Base-by-base conservation (phyloP, 2,888 invertebrate genomes). In the Rhodophaea formosa region DNA sequence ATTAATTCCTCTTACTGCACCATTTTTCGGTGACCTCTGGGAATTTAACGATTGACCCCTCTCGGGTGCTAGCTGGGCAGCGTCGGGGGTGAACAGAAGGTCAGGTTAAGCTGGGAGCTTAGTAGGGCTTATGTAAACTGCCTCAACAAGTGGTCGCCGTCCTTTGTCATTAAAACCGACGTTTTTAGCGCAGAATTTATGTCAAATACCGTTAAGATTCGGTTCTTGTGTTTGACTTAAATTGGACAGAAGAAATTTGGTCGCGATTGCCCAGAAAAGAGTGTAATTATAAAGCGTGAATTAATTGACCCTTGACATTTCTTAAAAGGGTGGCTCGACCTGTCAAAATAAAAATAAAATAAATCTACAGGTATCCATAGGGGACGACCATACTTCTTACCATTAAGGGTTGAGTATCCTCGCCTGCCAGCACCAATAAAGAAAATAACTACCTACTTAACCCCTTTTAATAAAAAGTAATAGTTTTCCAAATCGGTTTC, bases 71-170 rank as follows among this genome's bases (percentile, higher is more conserved):
- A 45, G 35, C 1, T 42, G 17, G 15, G 17, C 8, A 23, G 47
- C 16, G 23, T 35, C 14, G 10, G 14, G 39, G 56, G 56, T 8
- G 1, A 8, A 7, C 12, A 14, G 47, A 14, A 12, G 47, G 23
- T 47, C 47, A 47, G 35, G 39, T 46, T 56, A 56, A 56, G 23
- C 43, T 54, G 53, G 53, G 1, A 8, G 30, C 43, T 56, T 47
- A 56, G 10, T 6, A 35, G 35, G 45, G 59, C 46, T 57, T 61
- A 49, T 57, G 54, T 49, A 55, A 59, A 57, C 57, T 44, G 57
- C 52, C 55, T 51, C 61, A 59, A 61, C 61, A 59, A 59, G 61
- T 59, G 57, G 59, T 57, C 42, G 49, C 46, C 47, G 56, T 55
- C 57, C 49, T 32, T 59, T 53, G 57, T 59, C 54, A 57, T 56